Conservation (phyloP, 2,888 invertebrate genomes). For the Hedychridium roseum region DNA sequence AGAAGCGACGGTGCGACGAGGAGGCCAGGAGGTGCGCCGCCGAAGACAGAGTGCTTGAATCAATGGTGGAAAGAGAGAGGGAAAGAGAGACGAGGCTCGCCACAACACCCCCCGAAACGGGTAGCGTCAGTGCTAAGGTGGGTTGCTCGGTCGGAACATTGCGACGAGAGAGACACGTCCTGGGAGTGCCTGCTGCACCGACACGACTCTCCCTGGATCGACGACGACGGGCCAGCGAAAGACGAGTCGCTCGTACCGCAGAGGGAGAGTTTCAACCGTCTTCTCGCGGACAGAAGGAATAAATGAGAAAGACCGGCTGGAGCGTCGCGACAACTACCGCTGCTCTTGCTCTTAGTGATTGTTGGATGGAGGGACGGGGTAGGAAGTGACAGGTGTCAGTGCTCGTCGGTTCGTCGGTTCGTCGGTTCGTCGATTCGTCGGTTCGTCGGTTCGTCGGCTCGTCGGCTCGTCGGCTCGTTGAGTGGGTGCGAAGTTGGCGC, state of each 20-base stretch:
- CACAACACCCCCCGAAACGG: constrained; percentile 58
- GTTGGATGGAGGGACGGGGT: not conserved
- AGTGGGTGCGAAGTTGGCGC: not conserved
- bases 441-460: no score
- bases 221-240: constrained; percentile 17
- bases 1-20: constrained; percentile 57
- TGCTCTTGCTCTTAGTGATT: no score
- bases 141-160: constrained; percentile 60
- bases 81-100: constrained; percentile 47
- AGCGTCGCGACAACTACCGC: not conserved
- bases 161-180: constrained; percentile 55
- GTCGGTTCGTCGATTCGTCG: no score
- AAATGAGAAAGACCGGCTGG: not conserved
- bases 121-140: constrained; percentile 61
- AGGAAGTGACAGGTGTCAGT: not conserved
- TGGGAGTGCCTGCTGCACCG: constrained; percentile 56
- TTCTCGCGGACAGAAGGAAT: not conserved
- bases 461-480: no score
- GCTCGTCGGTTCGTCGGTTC: no score
- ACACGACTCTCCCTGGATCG: constrained; percentile 33
- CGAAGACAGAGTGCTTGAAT: constrained; percentile 15
- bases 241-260: constrained; percentile 3
- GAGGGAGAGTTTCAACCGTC: no score
- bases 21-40: constrained; percentile 7
- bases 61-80: constrained; percentile 23